These are phyloP conservation scores for Aphelinus atriplicis DNA, from an alignment of 1,140 invertebrate species.

Conservation along the genomic window DNA sequence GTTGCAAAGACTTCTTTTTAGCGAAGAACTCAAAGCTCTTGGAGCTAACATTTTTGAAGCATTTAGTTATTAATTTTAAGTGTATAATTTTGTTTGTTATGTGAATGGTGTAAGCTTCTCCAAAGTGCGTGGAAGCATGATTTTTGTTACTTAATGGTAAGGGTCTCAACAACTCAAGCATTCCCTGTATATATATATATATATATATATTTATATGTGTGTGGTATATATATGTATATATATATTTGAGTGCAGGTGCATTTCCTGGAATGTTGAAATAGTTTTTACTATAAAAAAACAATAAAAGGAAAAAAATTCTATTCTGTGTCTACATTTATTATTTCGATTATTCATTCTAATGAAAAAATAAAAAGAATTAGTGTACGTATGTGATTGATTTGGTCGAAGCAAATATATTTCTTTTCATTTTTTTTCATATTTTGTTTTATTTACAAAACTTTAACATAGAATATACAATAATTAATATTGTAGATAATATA, in stretches of 20 bases:
- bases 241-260: background rate
- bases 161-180: constrained; percentile 1
- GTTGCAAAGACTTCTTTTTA: constrained; percentile 76
- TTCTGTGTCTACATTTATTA: background rate
- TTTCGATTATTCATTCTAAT: background rate
- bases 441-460: constrained; percentile 35
- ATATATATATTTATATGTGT: too few relatives aligned
- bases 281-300: constrained; percentile 22
- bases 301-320: constrained; percentile 6
- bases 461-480: constrained; percentile 34
- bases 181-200: constrained; percentile 1
- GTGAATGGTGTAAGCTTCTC: background rate
- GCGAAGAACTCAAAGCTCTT: constrained; percentile 83
- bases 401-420: background rate
- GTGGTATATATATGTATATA: too few relatives aligned
- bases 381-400: background rate
- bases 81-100: constrained; percentile 18
- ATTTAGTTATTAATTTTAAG: constrained; percentile 67
- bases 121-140: background rate
- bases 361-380: background rate
- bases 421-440: background rate
- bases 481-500: constrained; percentile 26
- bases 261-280: constrained; percentile 14
- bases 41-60: constrained; percentile 93
- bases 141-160: constrained; percentile 36